Evolutionary conservation across 2,113 vertebrate genomes (phyloP).

Genomic region (Anguilla japonica): DNA sequence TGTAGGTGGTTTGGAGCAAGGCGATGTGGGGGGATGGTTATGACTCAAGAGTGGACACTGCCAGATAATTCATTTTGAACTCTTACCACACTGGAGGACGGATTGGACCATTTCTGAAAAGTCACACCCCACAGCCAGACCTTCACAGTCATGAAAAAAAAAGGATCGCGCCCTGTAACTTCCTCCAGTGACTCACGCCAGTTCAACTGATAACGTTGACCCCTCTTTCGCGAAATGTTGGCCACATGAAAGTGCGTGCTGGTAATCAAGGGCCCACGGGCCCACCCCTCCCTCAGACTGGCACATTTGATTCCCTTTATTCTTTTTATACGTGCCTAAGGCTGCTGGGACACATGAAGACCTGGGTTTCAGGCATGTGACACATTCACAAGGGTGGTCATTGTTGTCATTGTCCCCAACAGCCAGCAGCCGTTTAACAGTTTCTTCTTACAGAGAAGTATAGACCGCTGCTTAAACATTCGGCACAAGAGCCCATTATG

Average conservation of each 20-base stretch:
- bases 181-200: conserved; percentile 59
- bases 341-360: conserved; percentile 47
- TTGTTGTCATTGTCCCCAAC: background rate
- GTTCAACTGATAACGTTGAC: conserved; percentile 71
- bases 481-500: background rate
- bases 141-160: conserved; percentile 23
- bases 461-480: background rate
- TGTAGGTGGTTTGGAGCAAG: background rate
- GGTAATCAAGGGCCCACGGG: conserved; percentile 58
- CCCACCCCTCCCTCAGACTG: conserved; percentile 54
- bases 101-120: conserved; percentile 62
- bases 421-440: background rate
- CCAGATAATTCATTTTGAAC: conserved; percentile 62
- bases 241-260: conserved; percentile 69
- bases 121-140: conserved; percentile 27
- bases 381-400: background rate
- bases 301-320: conserved; percentile 39
- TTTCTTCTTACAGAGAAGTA: conserved; percentile 1
- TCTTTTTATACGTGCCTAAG: conserved; percentile 46
- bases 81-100: conserved; percentile 63
- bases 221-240: conserved; percentile 52
- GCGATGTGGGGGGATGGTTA: conserved; percentile 6
- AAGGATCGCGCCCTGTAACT: conserved; percentile 64
- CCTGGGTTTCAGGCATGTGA: background rate
- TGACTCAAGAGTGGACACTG: conserved; percentile 44